phyloP scores from a whole-genome alignment of 2,113 vertebrate species.

The Rhadina sibilatrix region DNA sequence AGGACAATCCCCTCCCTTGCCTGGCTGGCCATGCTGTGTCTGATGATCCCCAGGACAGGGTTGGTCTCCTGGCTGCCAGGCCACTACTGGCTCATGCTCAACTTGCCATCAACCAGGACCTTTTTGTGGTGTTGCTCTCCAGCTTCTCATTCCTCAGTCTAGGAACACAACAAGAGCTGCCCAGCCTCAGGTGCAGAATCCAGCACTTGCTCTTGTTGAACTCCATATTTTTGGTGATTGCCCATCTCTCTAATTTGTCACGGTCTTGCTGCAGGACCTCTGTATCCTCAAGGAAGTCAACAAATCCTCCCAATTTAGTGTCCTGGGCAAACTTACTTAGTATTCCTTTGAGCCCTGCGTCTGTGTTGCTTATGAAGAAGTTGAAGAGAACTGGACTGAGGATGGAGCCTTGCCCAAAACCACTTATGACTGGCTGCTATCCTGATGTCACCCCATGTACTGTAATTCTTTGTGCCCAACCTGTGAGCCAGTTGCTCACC shows the following conservation, averaged over 20 bases:
- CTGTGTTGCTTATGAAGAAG: not conserved
- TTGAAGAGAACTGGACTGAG: not conserved
- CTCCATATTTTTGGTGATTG: not conserved
- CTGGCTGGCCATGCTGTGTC: not conserved
- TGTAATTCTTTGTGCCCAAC: not conserved
- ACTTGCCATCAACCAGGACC: rapidly evolving
- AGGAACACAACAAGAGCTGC: not conserved
- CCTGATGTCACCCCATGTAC: not conserved
- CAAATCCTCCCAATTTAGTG: not conserved
- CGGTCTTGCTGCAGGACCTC: not conserved
- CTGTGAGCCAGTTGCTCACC: not conserved
- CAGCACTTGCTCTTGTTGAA: rapidly evolving
- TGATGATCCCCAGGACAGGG: too few species aligned
- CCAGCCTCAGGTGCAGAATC: not conserved
- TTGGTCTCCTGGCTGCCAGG: not conserved
- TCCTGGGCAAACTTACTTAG: not conserved
- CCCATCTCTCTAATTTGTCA: not conserved
- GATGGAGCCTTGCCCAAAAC: not conserved
- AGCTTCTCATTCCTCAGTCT: not conserved
- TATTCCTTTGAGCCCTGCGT: rapidly evolving
- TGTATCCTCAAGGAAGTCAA: not conserved
- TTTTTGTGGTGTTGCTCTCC: rapidly evolving
- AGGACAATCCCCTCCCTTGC: not conserved
- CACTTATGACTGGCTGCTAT: not conserved
- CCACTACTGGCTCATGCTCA: not conserved